A percentile compares a stretch with the other conserved stretches of the same genome.
Conservation (phyloP, 2,797 vertebrate species). For the Rousettus madagascariensis region DNA sequence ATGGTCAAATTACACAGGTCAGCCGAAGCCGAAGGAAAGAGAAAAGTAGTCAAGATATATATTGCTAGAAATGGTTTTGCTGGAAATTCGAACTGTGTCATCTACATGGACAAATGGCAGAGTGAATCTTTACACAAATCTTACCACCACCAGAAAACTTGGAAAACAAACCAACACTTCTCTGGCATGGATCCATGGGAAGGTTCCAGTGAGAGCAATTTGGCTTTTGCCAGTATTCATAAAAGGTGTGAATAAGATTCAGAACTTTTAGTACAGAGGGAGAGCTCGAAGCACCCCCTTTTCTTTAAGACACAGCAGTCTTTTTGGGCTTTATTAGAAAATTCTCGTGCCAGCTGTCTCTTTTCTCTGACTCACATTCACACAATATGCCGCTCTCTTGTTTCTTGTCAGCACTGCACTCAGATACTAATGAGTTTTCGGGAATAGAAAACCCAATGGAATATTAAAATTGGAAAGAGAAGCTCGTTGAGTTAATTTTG, state of each 20-base stretch:
- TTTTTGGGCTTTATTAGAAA: constrained; percentile 89
- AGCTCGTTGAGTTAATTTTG: constrained; percentile 87
- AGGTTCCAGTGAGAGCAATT: constrained; percentile 77
- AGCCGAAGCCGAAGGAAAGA: background rate
- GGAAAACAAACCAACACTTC: constrained; percentile 75
- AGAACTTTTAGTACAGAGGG: constrained; percentile 84
- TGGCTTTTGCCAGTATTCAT: constrained; percentile 79
- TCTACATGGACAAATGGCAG: constrained; percentile 4
- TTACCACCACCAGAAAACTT: constrained; percentile 49
- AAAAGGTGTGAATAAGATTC: constrained; percentile 84
- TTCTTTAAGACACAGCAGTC: constrained; percentile 82
- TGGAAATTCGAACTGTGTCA: constrained; percentile 12
- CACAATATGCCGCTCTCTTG: constrained; percentile 92
- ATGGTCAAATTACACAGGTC: background rate
- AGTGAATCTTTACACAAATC: constrained; percentile 46
- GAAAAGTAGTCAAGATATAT: background rate
- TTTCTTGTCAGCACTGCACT: constrained; percentile 89
- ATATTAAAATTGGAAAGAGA: constrained; percentile 90
- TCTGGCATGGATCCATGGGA: constrained; percentile 75
- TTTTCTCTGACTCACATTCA: constrained; percentile 93
- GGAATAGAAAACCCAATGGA: constrained; percentile 90
- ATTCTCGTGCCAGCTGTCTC: constrained; percentile 89
- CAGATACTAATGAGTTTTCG: constrained; percentile 94
- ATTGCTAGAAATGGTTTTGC: background rate
- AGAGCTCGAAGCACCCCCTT: constrained; percentile 81